Base-by-base conservation (phyloP, 2,888 invertebrate genomes). In the Melieria picta region DNA sequence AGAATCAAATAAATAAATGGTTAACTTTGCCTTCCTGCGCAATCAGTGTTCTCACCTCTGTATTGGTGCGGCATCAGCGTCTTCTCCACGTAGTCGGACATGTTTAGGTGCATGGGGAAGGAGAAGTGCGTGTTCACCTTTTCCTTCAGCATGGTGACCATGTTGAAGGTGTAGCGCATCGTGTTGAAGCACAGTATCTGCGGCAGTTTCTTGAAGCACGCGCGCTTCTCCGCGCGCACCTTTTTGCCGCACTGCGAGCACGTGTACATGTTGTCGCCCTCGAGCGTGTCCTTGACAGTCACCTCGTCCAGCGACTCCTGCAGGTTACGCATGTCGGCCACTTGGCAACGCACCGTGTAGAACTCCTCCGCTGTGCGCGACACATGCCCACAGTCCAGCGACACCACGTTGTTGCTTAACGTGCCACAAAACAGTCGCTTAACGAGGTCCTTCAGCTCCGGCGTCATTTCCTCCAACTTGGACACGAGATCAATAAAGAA, bases 61-160 rank as follows among this genome's bases (percentile, higher is more conserved):
- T 94, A 94, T 80, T 95, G 94, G 73, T 94, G 94, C 0, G 95
- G 94, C 93, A 96, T 95, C 2, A 98, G 89, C 79, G 95, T 94
- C 85, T 95, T 95, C 86, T 98, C 98, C 73, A 97, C 95, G 83
- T 98, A 98, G 56, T 94, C 94, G 0, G 94, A 94, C 97, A 98
- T 98, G 85, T 97, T 97, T 10, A 98, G 89, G 64, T 94, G 89
- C 88, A 97, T 90, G 0, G 98, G 98, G 86, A 98, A 98, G 11
- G 97, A 97, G 86, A 98, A 98, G 83, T 97, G 97, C 0, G 98
- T 98, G 87, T 98, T 98, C 1, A 98, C 97, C 85, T 98, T 98
- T 85, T 98, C 98, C 83, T 97, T 97, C 73, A 96, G 89, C 97
- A 98, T 97, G 0, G 98, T 98, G 48, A 97, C 90, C 97, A 98